Evolutionary conservation across 2,113 vertebrate genomes (phyloP), one percentile per base, ranked within the genome.

Genomic region (Xiphias gladius): DNA sequence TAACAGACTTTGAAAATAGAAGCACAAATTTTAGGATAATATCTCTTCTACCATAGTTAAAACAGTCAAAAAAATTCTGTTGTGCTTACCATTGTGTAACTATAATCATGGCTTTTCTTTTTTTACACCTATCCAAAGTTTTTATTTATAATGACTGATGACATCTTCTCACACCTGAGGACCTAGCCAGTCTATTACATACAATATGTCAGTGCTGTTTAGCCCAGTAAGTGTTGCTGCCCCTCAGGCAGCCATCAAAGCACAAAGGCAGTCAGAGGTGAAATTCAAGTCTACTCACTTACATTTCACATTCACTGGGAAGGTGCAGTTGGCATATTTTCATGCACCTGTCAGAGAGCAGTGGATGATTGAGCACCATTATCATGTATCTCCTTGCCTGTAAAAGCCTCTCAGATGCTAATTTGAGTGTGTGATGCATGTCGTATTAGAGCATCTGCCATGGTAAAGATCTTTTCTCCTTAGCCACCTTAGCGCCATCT

Each of bases 381-480:
- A 22, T n/a, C 70, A 57, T 30, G 24, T 43, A 41, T 24, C 22
- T 41, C 43, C 5, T 22, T 20, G n/a, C 26, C 68, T 46, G 32
- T 9, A 22, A 50, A 50, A 26, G 35, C 52, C 67, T 63, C 69
- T 74, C 20, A 64, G 24, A 77, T 54, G 32, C 75, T 73, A 50
- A 39, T 68, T 46, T 64, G 20, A 67, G 64, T 32, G 54, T 62
- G 43, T n/a, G 59, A 66, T 64, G 57, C 30, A 37, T 43, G 48
- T 19, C 11, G 17, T 61, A 69, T 82, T 73, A 69, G 66, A 87
- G 87, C 87, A 85, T 90, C 81, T 91, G 87, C 50, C 24, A 9
- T 4, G 9, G 28, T 68, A 55, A 73, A 82, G 77, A 72, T 88
- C 61, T 59, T 19, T 35, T 48, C 65, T 86, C 68, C 62, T 82